These are phyloP conservation scores for Ptychodera flava DNA, from an alignment of 35 echinoderm and acorn worm genomes.

Conservation along the genomic window DNA sequence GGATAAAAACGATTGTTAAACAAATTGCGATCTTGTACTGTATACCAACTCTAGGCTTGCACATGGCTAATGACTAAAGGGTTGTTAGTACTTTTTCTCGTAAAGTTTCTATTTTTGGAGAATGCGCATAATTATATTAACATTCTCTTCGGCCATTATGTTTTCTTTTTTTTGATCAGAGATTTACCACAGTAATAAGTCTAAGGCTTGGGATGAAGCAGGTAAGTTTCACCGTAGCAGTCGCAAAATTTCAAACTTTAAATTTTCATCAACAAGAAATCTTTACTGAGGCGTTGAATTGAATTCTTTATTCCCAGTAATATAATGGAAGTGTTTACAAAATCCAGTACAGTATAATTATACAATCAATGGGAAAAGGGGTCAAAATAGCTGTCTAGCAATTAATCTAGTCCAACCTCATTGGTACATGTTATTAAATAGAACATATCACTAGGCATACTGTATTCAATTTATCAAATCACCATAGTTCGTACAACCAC, in stretches of 20 bases:
- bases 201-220: neutral
- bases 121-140: neutral
- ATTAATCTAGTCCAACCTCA: neutral
- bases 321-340: neutral
- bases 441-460: neutral
- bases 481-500: too few relatives aligned
- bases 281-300: too few relatives aligned
- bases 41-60: too few relatives aligned
- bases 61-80: too few relatives aligned
- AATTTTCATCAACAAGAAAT: neutral
- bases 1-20: too few relatives aligned
- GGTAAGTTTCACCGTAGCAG: neutral
- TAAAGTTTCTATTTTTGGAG: too few relatives aligned
- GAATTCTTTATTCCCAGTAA: too few relatives aligned
- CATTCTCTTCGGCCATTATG: neutral
- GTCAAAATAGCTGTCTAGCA: neutral
- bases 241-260: neutral
- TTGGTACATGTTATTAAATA: neutral
- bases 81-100: too few relatives aligned
- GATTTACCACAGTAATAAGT: neutral
- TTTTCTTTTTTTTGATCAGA: neutral
- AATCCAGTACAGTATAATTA: neutral
- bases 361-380: too few relatives aligned
- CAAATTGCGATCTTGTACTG: too few relatives aligned
- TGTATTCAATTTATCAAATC: too few relatives aligned